A percentile compares a stretch with the other conserved stretches of the same genome.
Conservation (phyloP, 2,797 vertebrate species). For the Sebastes hopkinsi region DNA sequence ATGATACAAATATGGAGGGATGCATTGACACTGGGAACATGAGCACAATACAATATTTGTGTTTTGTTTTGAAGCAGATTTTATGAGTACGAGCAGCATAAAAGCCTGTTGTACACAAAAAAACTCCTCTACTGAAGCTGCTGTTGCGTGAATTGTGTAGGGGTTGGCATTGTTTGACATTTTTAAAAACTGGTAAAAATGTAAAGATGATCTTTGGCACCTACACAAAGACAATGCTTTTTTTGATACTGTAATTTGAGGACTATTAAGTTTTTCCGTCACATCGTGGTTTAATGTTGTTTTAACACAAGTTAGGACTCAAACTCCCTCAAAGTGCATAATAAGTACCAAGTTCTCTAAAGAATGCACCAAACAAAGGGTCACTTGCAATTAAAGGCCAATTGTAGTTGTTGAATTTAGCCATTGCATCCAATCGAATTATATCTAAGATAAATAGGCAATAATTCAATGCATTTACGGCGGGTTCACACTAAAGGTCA, state of each 20-base stretch:
- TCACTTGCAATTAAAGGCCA: background rate
- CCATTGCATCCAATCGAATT: background rate
- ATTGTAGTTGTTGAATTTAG: background rate
- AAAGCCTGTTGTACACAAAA: background rate
- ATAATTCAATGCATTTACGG: background rate
- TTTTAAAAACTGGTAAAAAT: background rate
- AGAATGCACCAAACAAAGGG: background rate
- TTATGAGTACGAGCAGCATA: background rate
- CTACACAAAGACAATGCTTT: background rate
- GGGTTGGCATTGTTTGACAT: background rate
- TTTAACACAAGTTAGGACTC: background rate
- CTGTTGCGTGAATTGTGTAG: background rate
- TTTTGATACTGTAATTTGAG: background rate
- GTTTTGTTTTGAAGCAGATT: background rate
- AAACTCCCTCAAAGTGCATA: background rate
- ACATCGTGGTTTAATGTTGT: background rate
- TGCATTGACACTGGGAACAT: background rate
- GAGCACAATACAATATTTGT: background rate
- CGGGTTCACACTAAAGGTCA: background rate
- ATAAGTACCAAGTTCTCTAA: background rate
- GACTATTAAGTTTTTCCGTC: background rate
- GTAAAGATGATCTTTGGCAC: background rate
- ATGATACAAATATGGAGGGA: conserved; percentile 2
- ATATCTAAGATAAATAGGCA: background rate
- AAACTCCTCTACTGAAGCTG: background rate